phyloP scores from a whole-genome alignment of 2,888 invertebrate species.

The Torymus auratus region DNA sequence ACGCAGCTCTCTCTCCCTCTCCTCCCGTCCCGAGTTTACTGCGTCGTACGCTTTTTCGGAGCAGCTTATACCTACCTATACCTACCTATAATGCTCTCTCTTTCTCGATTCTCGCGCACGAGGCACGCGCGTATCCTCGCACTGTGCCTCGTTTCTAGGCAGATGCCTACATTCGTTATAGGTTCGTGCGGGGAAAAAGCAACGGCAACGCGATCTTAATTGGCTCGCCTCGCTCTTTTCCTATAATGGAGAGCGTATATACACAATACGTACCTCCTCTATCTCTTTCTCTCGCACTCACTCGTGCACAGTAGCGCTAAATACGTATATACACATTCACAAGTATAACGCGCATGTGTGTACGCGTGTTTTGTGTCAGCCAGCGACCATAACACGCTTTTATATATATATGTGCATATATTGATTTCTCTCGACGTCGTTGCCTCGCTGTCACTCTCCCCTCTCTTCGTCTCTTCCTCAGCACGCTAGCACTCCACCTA shows the following conservation, averaged over 20 bases:
- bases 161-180: too few species aligned
- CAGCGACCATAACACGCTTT: not conserved
- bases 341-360: not conserved
- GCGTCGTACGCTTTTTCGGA: slow-evolving; percentile 34
- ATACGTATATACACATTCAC: too few species aligned
- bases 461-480: not conserved
- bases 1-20: not conserved
- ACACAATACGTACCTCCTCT: not conserved
- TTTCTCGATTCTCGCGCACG: not conserved
- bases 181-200: too few species aligned
- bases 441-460: not conserved
- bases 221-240: not conserved
- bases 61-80: too few species aligned
- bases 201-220: too few species aligned
- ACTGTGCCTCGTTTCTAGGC: too few species aligned
- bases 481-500: too few species aligned
- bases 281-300: too few species aligned
- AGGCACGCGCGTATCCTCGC: too few species aligned
- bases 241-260: not conserved
- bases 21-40: slow-evolving; percentile 2
- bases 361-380: too few species aligned
- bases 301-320: too few species aligned
- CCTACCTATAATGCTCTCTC: not conserved
- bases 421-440: slow-evolving; percentile 33
- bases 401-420: slow-evolving; percentile 13